Conservation (phyloP, 2,113 vertebrate species). For the Hylia prasina region DNA sequence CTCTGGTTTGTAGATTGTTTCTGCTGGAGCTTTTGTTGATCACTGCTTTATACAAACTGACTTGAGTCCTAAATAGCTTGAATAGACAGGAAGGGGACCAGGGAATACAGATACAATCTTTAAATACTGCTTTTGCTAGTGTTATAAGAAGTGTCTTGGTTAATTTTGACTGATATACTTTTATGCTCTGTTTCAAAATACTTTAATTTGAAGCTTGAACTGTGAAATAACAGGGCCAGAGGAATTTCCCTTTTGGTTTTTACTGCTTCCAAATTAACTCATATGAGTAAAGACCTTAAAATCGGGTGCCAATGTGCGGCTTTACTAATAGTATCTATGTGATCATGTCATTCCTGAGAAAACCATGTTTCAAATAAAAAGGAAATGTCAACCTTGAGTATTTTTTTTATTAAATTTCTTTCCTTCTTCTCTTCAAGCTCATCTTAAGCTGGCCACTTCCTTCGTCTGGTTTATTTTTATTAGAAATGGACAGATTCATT, state of each 20-base stretch:
- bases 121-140: not conserved
- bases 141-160: not conserved
- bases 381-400: constrained; percentile 57
- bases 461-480: constrained; percentile 91
- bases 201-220: constrained; percentile 31
- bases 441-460: constrained; percentile 83
- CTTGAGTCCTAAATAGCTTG: constrained; percentile 2
- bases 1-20: not conserved
- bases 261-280: constrained; percentile 12
- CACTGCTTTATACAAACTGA: not conserved
- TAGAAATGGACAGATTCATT: constrained; percentile 85
- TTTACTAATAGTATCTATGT: constrained; percentile 35
- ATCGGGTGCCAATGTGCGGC: not conserved
- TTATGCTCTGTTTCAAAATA: constrained; percentile 11
- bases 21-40: not conserved
- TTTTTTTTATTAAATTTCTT: constrained; percentile 64
- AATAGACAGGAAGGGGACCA: not conserved
- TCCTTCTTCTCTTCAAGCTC: constrained; percentile 37
- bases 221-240: constrained; percentile 28
- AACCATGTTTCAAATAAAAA: constrained; percentile 68
- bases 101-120: constrained; percentile 22
- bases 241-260: constrained; percentile 28
- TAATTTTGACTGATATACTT: constrained; percentile 2
- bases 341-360: constrained; percentile 47
- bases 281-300: constrained; percentile 33